Evolutionary conservation across 2,113 vertebrate genomes (phyloP).

Genomic region (Poecile atricapillus): DNA sequence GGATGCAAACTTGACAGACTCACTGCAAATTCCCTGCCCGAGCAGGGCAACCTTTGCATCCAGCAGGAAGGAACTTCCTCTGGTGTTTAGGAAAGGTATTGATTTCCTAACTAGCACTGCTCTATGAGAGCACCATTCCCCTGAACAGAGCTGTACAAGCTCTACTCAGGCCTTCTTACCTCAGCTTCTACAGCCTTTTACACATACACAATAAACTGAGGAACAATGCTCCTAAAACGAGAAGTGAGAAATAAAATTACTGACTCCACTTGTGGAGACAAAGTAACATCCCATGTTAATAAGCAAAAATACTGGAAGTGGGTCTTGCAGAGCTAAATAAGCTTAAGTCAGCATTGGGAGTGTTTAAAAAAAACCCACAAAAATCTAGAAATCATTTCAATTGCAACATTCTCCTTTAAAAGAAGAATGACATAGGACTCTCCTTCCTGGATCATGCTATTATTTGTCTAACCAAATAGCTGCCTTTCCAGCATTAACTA

Average conservation of each 20-base stretch:
- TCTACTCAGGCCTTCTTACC: neutral
- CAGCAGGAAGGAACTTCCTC: neutral
- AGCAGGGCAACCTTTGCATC: neutral
- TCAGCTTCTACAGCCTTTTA: neutral
- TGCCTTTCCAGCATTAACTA: neutral
- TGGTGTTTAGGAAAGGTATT: neutral
- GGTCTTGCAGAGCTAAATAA: neutral
- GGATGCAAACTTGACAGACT: neutral
- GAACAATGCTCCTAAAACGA: neutral
- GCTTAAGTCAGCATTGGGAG: neutral
- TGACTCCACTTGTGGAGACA: neutral
- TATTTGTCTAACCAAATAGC: neutral
- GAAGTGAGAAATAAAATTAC: slow-evolving; percentile 21
- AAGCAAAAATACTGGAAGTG: neutral
- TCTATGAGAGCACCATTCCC: accelerated
- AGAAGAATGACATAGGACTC: neutral
- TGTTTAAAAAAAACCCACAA: neutral
- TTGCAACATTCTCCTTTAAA: neutral
- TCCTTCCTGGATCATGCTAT: neutral
- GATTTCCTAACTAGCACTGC: neutral
- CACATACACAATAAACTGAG: neutral
- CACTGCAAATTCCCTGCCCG: neutral
- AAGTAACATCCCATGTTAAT: neutral
- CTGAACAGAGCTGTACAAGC: neutral
- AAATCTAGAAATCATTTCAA: neutral